phyloP scores from a whole-genome alignment of 2,113 vertebrate genomes.

The Hassar affinis region DNA sequence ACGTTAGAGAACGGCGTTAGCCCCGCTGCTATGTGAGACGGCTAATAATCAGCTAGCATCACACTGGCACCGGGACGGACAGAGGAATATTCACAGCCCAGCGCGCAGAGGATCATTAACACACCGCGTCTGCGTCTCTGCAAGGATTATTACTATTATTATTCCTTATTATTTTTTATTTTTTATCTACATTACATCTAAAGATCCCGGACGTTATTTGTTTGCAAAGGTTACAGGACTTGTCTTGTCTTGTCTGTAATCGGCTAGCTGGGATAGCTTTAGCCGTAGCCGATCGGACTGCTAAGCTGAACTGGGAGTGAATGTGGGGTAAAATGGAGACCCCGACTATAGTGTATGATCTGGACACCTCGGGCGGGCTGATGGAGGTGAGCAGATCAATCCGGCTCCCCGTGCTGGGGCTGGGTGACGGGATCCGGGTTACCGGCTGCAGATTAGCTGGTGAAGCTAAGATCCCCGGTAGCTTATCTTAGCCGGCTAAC shows the following conservation, averaged over 20 bases:
- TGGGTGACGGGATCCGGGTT: background rate
- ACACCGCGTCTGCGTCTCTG: background rate
- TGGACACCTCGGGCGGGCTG: slow-evolving; percentile 85
- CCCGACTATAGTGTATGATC: slow-evolving; percentile 87
- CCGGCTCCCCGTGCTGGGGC: background rate
- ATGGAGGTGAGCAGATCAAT: slow-evolving; percentile 77
- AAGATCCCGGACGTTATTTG: background rate
- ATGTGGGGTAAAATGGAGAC: slow-evolving; percentile 90
- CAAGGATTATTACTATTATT: too few species aligned
- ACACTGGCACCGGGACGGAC: slow-evolving; percentile 9
- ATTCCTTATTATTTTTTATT: background rate
- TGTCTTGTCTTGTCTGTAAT: background rate
- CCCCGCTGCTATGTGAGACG: background rate
- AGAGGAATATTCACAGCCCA: background rate
- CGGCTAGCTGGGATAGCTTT: slow-evolving; percentile 28
- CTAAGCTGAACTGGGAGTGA: slow-evolving; percentile 62
- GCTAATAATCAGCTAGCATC: slow-evolving; percentile 15
- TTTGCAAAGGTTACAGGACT: slow-evolving; percentile 13
- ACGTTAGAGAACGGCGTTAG: background rate
- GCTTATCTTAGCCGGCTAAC: background rate
- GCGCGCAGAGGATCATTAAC: background rate
- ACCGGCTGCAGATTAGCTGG: background rate
- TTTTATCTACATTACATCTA: too few species aligned
- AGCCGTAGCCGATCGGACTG: slow-evolving; percentile 28
- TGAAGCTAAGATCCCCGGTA: background rate